A percentile compares a stretch with the other conserved stretches of the same genome.
These are phyloP conservation scores for Eumerus sabulonum DNA, from an alignment of 2,888 invertebrate species.

Conservation along the genomic window DNA sequence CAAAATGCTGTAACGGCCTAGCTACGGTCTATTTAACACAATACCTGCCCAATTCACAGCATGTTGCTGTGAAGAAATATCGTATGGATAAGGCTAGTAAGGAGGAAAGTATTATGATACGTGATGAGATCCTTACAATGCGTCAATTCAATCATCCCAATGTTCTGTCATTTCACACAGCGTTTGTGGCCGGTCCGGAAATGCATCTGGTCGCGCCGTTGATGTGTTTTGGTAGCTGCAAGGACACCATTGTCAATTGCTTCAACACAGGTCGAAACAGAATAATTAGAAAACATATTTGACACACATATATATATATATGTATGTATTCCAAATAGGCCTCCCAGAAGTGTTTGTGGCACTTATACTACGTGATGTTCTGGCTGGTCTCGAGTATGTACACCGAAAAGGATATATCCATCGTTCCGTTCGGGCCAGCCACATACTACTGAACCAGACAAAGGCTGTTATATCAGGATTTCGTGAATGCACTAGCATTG, in stretches of 20 bases:
- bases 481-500: constrained; percentile 87
- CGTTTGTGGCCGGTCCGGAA: constrained; percentile 88
- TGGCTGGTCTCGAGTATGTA: constrained; percentile 89
- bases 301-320: too few relatives aligned
- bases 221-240: constrained; percentile 91
- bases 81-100: constrained; percentile 85
- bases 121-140: constrained; percentile 89
- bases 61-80: constrained; percentile 87
- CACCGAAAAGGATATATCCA: constrained; percentile 92
- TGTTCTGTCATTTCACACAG: constrained; percentile 86
- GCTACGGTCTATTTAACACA: constrained; percentile 86
- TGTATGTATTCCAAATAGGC: too few relatives aligned
- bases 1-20: constrained; percentile 85
- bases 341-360: constrained; percentile 90
- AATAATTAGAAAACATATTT: too few relatives aligned
- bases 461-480: constrained; percentile 88
- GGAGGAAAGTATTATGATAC: constrained; percentile 81
- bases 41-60: constrained; percentile 83
- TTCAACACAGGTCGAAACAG: constrained; percentile 82
- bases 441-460: constrained; percentile 87
- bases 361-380: constrained; percentile 87
- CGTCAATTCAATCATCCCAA: constrained; percentile 89
- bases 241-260: constrained; percentile 87
- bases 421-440: constrained; percentile 90
- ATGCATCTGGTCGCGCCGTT: constrained; percentile 90